These are phyloP conservation scores for Tapera naevia DNA, from an alignment of 2,797 vertebrate genomes.

Conservation along the genomic window DNA sequence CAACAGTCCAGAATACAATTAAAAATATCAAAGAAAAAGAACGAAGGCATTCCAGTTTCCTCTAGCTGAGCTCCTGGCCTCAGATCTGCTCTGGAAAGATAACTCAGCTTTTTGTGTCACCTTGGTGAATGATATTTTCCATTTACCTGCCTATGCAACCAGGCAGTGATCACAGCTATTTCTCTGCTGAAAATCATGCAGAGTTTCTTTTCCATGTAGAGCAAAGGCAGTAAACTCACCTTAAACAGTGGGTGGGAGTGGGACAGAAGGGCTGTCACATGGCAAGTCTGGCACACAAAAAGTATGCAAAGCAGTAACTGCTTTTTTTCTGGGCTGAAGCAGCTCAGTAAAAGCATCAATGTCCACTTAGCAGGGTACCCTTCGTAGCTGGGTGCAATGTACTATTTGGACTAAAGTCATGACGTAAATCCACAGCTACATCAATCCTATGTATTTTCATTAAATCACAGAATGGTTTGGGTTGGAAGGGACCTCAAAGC, in stretches of 20 bases:
- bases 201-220: not conserved
- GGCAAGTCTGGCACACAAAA: not conserved
- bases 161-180: accelerated
- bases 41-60: too few relatives aligned
- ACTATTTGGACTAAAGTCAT: too few relatives aligned
- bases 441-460: not conserved
- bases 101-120: accelerated
- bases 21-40: not conserved
- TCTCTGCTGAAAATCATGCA: not conserved
- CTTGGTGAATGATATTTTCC: not conserved
- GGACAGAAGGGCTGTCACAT: too few relatives aligned
- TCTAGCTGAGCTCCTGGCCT: not conserved
- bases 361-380: accelerated
- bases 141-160: not conserved
- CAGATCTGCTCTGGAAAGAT: not conserved
- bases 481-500: too few relatives aligned
- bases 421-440: not conserved
- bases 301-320: not conserved
- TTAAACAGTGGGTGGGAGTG: accelerated
- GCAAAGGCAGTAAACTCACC: not conserved
- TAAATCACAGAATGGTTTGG: too few relatives aligned
- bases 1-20: accelerated
- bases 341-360: not conserved
- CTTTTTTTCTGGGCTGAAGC: not conserved
- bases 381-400: not conserved